A percentile compares a stretch with the other conserved stretches of the same genome.
Conservation (phyloP, 2,797 vertebrate species). For the Premnoplex brunnescens region DNA sequence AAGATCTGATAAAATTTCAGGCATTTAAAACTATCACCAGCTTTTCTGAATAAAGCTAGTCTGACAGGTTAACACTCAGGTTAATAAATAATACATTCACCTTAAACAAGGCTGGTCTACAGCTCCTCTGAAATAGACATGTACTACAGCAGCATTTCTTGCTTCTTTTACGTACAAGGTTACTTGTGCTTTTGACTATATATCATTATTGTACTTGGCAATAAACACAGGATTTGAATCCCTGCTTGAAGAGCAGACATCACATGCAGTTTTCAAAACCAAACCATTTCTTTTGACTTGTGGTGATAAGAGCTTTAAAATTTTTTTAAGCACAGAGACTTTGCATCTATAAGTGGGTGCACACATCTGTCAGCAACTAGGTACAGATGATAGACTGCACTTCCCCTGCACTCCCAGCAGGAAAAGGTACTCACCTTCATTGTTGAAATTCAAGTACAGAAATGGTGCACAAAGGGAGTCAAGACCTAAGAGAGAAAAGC, state of each 20-base stretch:
- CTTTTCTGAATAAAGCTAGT: background rate
- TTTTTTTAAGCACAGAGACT: background rate
- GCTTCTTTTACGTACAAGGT: background rate
- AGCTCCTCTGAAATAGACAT: background rate
- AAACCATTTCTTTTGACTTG: background rate
- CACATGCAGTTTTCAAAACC: background rate
- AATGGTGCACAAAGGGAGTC: constrained; percentile 98
- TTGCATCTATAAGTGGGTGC: background rate
- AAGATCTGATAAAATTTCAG: background rate
- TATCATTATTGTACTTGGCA: background rate
- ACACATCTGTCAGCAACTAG: background rate
- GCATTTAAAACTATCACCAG: background rate
- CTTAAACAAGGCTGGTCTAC: background rate
- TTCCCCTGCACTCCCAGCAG: background rate
- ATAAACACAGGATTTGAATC: background rate
- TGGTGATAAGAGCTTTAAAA: background rate
- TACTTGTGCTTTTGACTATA: background rate
- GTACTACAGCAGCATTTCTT: background rate
- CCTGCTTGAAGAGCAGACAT: background rate
- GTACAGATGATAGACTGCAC: background rate
- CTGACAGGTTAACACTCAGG: background rate
- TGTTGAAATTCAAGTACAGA: constrained; percentile 97
- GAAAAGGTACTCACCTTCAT: constrained; percentile 85
- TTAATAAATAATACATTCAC: background rate
- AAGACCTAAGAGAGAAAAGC: constrained; percentile 80